These are phyloP conservation scores for Dione juno DNA, from an alignment of 2,888 invertebrate species.

Conservation along the genomic window DNA sequence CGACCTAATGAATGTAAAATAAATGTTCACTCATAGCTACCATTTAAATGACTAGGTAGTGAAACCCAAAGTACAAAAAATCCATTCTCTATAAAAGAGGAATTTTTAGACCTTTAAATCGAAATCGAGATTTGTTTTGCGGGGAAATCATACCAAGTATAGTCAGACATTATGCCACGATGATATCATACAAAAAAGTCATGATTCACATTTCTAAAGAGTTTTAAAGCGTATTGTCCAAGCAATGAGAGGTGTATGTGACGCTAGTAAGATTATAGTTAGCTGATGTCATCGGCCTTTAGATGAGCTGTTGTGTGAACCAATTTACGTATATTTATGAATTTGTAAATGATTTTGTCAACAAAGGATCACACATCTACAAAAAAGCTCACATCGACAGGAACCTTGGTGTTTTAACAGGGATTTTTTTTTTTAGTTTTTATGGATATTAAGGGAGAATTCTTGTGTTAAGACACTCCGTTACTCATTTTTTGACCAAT, in stretches of 20 bases:
- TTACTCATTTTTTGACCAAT: too few relatives aligned
- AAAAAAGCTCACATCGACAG: too few relatives aligned
- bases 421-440: not conserved
- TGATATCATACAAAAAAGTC: not conserved
- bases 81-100: too few relatives aligned
- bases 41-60: too few relatives aligned
- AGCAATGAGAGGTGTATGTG: not conserved
- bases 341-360: conserved; percentile 7
- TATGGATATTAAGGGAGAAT: too few relatives aligned
- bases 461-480: too few relatives aligned
- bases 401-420: not conserved
- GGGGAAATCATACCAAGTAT: not conserved
- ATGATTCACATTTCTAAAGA: not conserved
- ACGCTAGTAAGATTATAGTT: not conserved
- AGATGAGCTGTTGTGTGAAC: not conserved
- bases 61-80: too few relatives aligned
- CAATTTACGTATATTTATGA: conserved; percentile 4
- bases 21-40: too few relatives aligned
- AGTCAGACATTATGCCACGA: not conserved
- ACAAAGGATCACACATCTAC: not conserved
- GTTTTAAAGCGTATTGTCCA: not conserved
- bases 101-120: too few relatives aligned
- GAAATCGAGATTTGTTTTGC: too few relatives aligned
- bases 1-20: not conserved
- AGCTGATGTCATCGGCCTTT: conserved; percentile 20